These are phyloP conservation scores for Meteorus sp. DNA, from an alignment of 1,140 invertebrate genomes.

Conservation along the genomic window DNA sequence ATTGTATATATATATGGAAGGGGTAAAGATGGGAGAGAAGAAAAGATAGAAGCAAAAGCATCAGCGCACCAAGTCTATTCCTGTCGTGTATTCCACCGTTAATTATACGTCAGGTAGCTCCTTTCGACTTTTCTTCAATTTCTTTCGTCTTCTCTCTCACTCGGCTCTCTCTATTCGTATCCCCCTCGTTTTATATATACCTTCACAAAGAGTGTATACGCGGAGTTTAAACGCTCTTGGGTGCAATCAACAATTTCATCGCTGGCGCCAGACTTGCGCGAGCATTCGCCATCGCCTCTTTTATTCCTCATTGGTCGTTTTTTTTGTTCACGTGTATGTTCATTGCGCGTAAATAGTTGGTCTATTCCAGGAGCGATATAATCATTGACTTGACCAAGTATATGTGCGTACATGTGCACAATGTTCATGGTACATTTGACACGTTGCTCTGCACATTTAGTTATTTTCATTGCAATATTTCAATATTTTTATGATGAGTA, in stretches of 20 bases:
- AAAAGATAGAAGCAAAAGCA: neutral
- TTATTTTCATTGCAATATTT: neutral
- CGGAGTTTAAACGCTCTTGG: conserved; percentile 2
- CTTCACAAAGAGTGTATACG: neutral
- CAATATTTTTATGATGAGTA: neutral
- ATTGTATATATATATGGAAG: neutral
- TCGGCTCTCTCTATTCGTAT: neutral
- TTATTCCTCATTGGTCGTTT: conserved; percentile 8
- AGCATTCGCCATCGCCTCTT: neutral
- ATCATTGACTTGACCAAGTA: too few relatives aligned
- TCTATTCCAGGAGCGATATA: conserved; percentile 14
- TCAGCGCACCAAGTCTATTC: neutral
- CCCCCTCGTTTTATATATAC: neutral
- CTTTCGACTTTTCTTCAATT: neutral
- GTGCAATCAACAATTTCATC: conserved; percentile 15
- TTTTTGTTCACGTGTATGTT: neutral
- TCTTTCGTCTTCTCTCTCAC: neutral
- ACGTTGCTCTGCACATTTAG: neutral
- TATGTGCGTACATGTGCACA: too few relatives aligned
- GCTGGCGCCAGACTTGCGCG: conserved; percentile 15
- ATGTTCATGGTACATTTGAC: conserved; percentile 12
- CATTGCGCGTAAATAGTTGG: neutral
- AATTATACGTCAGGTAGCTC: conserved; percentile 6
- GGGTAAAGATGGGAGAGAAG: neutral
- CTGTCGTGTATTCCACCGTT: neutral